A percentile compares a stretch with the other conserved stretches of the same genome.
Evolutionary conservation across 2,888 invertebrate genomes (phyloP).

Genomic region (Neria commutata): DNA sequence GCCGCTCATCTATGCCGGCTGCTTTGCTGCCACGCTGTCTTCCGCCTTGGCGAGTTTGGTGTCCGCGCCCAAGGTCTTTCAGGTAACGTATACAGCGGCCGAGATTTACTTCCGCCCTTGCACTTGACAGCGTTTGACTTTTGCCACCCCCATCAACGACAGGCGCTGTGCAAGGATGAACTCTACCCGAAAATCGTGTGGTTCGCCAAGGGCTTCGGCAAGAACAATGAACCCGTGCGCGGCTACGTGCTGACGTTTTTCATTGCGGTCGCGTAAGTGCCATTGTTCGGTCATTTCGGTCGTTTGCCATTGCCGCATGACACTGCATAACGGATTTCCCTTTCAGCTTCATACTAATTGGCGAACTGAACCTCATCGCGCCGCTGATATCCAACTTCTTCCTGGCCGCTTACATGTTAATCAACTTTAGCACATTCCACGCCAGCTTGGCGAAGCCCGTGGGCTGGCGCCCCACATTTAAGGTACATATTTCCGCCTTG

Average conservation of each 20-base stretch:
- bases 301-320: background rate
- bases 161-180: slow-evolving; percentile 92
- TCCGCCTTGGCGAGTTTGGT: slow-evolving; percentile 96
- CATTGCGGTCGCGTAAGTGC: slow-evolving; percentile 82
- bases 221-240: slow-evolving; percentile 81
- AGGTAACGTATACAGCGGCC: slow-evolving; percentile 60
- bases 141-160: slow-evolving; percentile 11
- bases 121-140: background rate
- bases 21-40: slow-evolving; percentile 95
- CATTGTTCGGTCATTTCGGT: background rate
- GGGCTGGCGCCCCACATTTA: slow-evolving; percentile 88
- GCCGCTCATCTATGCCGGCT: slow-evolving; percentile 94
- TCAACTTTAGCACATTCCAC: slow-evolving; percentile 95
- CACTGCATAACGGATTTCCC: background rate
- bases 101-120: background rate
- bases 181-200: slow-evolving; percentile 89
- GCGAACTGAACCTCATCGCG: slow-evolving; percentile 86
- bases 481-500: slow-evolving; percentile 65
- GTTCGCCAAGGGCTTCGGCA: slow-evolving; percentile 87
- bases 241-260: slow-evolving; percentile 93
- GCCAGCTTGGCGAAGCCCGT: slow-evolving; percentile 87
- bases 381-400: slow-evolving; percentile 94
- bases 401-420: slow-evolving; percentile 88
- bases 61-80: slow-evolving; percentile 93
- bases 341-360: slow-evolving; percentile 65